These are phyloP conservation scores for Plestiodon gilberti DNA, from an alignment of 2,113 vertebrate species.

Conservation along the genomic window DNA sequence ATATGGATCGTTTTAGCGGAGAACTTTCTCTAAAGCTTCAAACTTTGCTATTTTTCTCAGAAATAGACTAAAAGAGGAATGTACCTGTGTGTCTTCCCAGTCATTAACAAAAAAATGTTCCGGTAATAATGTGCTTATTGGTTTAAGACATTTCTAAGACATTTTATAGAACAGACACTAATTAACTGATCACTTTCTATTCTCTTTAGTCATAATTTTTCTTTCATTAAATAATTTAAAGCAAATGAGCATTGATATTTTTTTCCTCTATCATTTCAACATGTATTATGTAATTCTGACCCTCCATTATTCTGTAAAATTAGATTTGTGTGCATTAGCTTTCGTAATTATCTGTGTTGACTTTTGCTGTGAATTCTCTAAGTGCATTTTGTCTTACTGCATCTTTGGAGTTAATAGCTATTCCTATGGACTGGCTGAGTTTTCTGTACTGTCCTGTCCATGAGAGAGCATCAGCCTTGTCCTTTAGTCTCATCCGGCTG, in stretches of 20 bases:
- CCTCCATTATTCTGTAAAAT: neutral
- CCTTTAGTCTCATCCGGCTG: neutral
- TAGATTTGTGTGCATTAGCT: neutral
- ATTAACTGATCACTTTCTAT: neutral
- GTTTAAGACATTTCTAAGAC: neutral
- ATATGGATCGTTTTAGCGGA: neutral
- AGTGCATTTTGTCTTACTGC: neutral
- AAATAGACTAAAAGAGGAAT: neutral
- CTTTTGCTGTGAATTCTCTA: neutral
- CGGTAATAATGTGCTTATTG: neutral
- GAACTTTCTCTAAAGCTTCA: neutral
- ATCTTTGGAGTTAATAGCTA: neutral
- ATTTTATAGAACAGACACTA: neutral
- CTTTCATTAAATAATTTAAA: neutral
- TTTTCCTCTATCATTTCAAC: slow-evolving; percentile 6
- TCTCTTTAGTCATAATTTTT: neutral
- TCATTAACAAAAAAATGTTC: slow-evolving; percentile 1
- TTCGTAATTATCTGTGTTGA: neutral
- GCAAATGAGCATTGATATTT: slow-evolving; percentile 10
- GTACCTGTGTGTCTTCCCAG: neutral
- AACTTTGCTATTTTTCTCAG: neutral
- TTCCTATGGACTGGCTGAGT: neutral
- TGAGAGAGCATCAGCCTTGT: neutral
- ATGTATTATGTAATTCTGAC: neutral
- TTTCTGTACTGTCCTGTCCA: neutral